Evolutionary conservation across 2,888 invertebrate species (phyloP).

Genomic region (Mesoligia furuncula): DNA sequence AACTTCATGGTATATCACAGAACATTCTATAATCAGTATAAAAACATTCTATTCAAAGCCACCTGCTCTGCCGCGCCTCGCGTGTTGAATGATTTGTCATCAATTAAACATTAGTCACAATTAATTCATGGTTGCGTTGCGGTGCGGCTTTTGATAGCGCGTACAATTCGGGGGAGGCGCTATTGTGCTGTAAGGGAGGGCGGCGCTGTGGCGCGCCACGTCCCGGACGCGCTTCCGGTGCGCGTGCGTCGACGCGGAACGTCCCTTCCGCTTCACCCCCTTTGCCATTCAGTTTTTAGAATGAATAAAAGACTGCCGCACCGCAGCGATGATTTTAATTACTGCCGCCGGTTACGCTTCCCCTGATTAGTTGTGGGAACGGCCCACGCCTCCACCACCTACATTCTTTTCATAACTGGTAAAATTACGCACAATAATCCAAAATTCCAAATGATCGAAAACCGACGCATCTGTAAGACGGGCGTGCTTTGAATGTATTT

Average conservation of each 20-base stretch:
- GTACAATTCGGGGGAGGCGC: constrained; percentile 73
- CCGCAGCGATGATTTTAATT: constrained; percentile 73
- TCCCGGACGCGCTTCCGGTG: constrained; percentile 89
- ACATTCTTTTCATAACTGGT: background rate
- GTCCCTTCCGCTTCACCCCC: constrained; percentile 88
- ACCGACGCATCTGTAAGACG: too few relatives aligned
- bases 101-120: constrained; percentile 70
- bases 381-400: constrained; percentile 18
- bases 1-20: constrained; percentile 9
- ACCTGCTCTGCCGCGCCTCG: constrained; percentile 56
- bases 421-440: background rate
- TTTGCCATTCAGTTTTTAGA: constrained; percentile 79
- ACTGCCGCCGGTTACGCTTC: constrained; percentile 65
- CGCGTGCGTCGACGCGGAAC: constrained; percentile 86
- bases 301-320: constrained; percentile 75
- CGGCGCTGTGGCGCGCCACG: constrained; percentile 83
- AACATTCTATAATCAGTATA: constrained; percentile 36
- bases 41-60: constrained; percentile 47
- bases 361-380: constrained; percentile 72
- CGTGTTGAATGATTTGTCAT: constrained; percentile 65
- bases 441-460: constrained; percentile 11
- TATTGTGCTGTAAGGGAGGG: constrained; percentile 74
- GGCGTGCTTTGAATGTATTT: constrained; percentile 16
- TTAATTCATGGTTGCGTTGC: constrained; percentile 64
- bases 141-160: constrained; percentile 62